Evolutionary conservation across 2,797 vertebrate genomes (phyloP).

Genomic region (Vultur gryphus): DNA sequence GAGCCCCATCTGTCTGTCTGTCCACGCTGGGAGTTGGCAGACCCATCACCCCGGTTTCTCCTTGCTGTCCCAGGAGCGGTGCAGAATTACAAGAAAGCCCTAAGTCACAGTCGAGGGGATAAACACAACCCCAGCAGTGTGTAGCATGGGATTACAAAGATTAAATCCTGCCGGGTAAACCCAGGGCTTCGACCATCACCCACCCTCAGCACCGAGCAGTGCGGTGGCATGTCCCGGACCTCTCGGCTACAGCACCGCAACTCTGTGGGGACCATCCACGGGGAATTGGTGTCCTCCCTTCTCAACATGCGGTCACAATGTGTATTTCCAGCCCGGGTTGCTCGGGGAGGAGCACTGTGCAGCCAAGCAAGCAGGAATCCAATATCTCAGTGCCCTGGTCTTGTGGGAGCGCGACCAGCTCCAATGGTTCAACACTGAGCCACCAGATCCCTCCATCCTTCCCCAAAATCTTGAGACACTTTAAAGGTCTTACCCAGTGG

Average conservation of each 20-base stretch:
- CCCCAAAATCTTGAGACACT: not conserved
- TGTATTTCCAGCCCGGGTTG: not conserved
- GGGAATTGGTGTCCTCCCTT: not conserved
- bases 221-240: rapidly evolving
- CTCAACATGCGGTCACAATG: rapidly evolving
- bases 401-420: not conserved
- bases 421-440: rapidly evolving
- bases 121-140: not conserved
- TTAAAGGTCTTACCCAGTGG: not conserved
- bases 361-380: not conserved
- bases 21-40: rapidly evolving
- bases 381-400: not conserved
- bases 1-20: not conserved
- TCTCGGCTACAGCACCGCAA: not conserved
- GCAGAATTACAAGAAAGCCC: not conserved
- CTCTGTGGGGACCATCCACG: rapidly evolving
- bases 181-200: not conserved
- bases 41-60: not conserved
- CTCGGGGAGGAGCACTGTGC: not conserved
- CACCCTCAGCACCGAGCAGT: rapidly evolving
- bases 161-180: not conserved
- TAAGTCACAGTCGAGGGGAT: not conserved
- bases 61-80: not conserved
- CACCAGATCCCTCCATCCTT: not conserved
- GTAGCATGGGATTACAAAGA: not conserved